Evolutionary conservation across 2,888 invertebrate genomes (phyloP).

Genomic region (Dynastes hyllus): DNA sequence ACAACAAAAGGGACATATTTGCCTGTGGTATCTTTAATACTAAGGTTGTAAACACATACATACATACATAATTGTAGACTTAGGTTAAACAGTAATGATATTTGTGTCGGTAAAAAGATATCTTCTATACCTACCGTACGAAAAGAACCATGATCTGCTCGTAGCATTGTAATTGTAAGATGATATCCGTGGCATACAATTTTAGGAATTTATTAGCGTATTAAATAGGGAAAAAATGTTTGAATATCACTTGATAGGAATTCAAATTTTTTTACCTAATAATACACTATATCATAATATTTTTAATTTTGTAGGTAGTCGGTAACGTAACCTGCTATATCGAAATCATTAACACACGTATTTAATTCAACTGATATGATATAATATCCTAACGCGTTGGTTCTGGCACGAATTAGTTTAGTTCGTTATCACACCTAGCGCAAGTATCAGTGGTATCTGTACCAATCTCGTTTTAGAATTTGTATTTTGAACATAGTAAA

Average conservation of each 20-base stretch:
- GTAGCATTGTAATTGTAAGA: no score
- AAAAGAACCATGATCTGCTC: not conserved
- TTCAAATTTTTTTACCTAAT: no score
- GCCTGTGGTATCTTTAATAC: not conserved
- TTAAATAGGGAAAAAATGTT: no score
- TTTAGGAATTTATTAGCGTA: no score
- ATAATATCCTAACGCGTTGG: no score
- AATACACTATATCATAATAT: no score
- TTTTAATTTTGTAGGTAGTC: no score
- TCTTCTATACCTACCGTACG: not conserved
- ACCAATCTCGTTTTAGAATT: not conserved
- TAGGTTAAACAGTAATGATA: not conserved
- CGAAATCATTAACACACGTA: no score
- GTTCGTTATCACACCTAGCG: constrained; percentile 7
- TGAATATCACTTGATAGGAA: no score
- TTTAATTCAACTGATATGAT: no score
- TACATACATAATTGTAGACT: not conserved
- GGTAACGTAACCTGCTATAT: no score
- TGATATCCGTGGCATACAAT: no score
- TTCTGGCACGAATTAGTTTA: not conserved
- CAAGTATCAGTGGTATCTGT: not conserved
- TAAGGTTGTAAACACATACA: not conserved
- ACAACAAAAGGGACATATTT: not conserved
- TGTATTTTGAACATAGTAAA: not conserved
- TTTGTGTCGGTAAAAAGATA: not conserved